Evolutionary conservation across 2,888 invertebrate genomes (phyloP).

Genomic region (Xestobium rufovillosum): DNA sequence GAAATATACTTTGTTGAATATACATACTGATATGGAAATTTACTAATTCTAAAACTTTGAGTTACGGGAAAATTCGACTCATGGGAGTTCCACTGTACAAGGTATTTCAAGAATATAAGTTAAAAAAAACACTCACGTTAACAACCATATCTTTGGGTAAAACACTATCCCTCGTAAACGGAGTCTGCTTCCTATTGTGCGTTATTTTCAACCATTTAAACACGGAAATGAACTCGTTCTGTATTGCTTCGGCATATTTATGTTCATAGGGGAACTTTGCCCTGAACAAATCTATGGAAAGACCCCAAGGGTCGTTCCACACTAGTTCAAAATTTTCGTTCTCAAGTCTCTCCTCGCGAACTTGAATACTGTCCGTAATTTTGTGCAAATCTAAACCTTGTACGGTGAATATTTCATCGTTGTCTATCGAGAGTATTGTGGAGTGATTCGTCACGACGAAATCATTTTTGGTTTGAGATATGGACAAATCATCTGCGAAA

Average conservation of each 20-base stretch:
- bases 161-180: constrained; percentile 61
- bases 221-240: constrained; percentile 81
- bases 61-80: too few species aligned
- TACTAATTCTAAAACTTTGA: background rate
- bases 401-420: constrained; percentile 63
- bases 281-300: constrained; percentile 57
- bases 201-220: constrained; percentile 91
- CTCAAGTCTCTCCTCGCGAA: constrained; percentile 64
- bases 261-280: constrained; percentile 81
- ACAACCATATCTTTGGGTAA: constrained; percentile 86
- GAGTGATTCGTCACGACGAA: constrained; percentile 38
- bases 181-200: constrained; percentile 62
- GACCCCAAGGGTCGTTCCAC: constrained; percentile 67
- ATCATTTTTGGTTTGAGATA: constrained; percentile 9
- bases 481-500: constrained; percentile 12
- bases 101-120: too few species aligned
- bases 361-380: constrained; percentile 53
- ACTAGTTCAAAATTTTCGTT: constrained; percentile 62
- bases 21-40: constrained; percentile 1
- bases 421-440: constrained; percentile 56
- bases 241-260: constrained; percentile 79
- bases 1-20: too few species aligned
- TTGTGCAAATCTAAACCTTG: constrained; percentile 60
- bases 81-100: too few species aligned
- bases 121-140: constrained; percentile 65